Evolutionary conservation across 2,113 vertebrate species (phyloP), one percentile per base, ranked within the genome.

Genomic region (Sapajus apella): DNA sequence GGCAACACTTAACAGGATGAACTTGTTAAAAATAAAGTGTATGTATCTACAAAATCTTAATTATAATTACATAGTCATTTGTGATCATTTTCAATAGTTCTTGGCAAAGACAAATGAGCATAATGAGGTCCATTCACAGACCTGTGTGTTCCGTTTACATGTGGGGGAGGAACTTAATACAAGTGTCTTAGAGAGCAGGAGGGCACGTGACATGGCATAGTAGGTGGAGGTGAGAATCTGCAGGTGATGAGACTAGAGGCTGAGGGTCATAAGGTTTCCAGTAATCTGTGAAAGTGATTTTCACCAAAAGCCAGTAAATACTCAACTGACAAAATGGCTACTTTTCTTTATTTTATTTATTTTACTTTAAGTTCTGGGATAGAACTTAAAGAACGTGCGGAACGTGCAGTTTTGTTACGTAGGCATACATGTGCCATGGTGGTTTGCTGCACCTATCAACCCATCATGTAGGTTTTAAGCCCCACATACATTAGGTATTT

Each of bases 51-150:
- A 10, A 56, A 95, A 97, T 95, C 89, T 66, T 98, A 97, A 97
- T 97, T 98, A 98, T 91, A 98, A 98, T 98, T 97, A 97, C 87
- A 98, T n/a, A 92, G 83, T 95, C 72, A 96, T 80, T 81, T 97
- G 77, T 88, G 87, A 95, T 96, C 87, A 87, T 96, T 97, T 97
- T 94, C 83, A 84, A 96, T 94, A 95, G 87, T 95, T 96, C 96
- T 95, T 94, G 40, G 92, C 94, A 82, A 92, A 95, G 96, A 98
- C 90, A 97, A 96, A 96, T 32, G 89, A 96, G 25, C 61, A 82
- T 98, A 90, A 96, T 88, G 83, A 97, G 77, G 66, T 92, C 81
- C 87, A 68, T 92, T 94, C 95, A 92, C 80, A 89, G 66, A 72
- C 43, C 6, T 9, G 73, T 83, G 40, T 66, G 77, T 72, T 87